These are phyloP conservation scores for Agonopterix alstromeriana DNA, from an alignment of 2,888 invertebrate species.

Conservation along the genomic window DNA sequence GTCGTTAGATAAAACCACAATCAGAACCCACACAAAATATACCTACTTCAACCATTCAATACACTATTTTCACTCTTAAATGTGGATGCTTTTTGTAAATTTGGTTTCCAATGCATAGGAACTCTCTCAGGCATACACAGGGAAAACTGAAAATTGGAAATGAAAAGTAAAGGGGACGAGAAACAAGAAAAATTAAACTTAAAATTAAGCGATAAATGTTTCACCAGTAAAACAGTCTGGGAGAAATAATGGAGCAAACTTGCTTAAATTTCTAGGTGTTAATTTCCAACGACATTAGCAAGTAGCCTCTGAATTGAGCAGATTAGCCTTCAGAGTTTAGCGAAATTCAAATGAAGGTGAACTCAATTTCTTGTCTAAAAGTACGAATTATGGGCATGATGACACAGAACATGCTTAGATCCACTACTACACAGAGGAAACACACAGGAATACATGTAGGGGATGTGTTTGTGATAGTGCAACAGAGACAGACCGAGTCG, in stretches of 20 bases:
- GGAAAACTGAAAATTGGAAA: constrained; percentile 70
- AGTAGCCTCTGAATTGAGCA: constrained; percentile 5
- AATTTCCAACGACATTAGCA: constrained; percentile 3
- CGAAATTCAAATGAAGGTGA: constrained; percentile 7
- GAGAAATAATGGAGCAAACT: constrained; percentile 7
- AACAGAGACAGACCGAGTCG: constrained; percentile 71
- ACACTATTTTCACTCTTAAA: constrained; percentile 77
- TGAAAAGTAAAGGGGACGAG: constrained; percentile 36
- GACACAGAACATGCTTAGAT: constrained; percentile 60
- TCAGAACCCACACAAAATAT: constrained; percentile 44
- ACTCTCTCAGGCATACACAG: constrained; percentile 77
- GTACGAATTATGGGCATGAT: constrained; percentile 25
- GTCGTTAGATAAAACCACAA: constrained; percentile 33
- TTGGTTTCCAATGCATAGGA: constrained; percentile 75
- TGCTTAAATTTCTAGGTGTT: constrained; percentile 9
- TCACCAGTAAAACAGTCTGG: constrained; percentile 5
- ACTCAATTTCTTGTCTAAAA: constrained; percentile 1
- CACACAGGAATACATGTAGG: constrained; percentile 41
- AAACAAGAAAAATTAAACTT: constrained; percentile 18
- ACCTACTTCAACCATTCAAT: constrained; percentile 75
- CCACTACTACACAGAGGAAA: constrained; percentile 54
- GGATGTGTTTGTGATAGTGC: constrained; percentile 49
- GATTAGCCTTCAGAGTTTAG: constrained; percentile 6
- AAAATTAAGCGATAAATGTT: constrained; percentile 15
- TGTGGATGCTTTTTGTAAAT: constrained; percentile 75